Conservation (phyloP, 2,797 vertebrate genomes). For the Thalassophryne amazonica region DNA sequence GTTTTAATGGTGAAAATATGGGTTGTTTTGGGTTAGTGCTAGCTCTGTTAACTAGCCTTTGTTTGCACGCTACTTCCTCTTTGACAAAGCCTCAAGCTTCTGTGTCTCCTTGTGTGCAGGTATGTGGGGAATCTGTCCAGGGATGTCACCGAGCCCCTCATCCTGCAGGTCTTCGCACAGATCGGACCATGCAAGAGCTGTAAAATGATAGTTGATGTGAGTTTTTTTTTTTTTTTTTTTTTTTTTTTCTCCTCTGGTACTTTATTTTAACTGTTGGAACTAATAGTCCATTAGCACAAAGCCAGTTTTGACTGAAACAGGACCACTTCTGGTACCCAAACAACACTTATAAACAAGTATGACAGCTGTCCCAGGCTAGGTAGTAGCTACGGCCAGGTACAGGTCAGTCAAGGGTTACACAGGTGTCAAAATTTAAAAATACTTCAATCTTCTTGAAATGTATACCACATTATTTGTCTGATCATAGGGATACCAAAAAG, state of each 20-base stretch:
- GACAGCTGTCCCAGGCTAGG: no score
- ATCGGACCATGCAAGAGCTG: constrained; percentile 99
- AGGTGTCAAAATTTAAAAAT: no score
- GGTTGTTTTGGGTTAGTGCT: constrained; percentile 37
- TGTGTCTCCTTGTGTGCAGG: constrained; percentile 69
- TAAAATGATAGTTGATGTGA: constrained; percentile 99
- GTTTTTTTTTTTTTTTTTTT: no score
- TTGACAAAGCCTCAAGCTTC: constrained; percentile 37
- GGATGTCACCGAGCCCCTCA: constrained; percentile 97
- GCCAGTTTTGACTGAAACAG: no score
- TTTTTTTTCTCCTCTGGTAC: background rate
- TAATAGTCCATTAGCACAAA: no score
- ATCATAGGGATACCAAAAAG: no score
- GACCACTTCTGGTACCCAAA: no score
- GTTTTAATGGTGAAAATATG: background rate
- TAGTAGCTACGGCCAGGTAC: no score
- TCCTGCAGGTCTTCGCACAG: constrained; percentile 97
- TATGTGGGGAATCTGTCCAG: constrained; percentile 97
- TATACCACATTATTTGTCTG: no score
- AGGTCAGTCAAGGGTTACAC: no score
- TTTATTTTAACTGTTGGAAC: background rate
- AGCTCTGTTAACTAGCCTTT: constrained; percentile 62
- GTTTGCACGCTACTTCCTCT: constrained; percentile 69
- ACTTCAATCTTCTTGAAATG: no score
- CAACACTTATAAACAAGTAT: no score